A percentile compares a stretch with the other conserved stretches of the same genome.
Conservation (phyloP, 2,888 invertebrate genomes). For the Nomada lathburiana region DNA sequence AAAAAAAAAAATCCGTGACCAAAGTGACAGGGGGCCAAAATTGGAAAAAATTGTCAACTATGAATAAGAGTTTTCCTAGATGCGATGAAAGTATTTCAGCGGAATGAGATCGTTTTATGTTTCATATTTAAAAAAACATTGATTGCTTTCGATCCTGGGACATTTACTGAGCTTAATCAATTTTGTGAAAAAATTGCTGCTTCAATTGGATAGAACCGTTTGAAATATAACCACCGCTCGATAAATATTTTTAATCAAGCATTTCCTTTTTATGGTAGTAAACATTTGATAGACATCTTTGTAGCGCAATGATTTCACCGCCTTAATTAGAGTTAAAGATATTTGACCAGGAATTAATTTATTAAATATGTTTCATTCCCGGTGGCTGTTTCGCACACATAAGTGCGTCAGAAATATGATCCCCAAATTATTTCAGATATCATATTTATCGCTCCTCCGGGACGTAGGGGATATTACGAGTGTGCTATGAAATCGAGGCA, state of each 20-base stretch:
- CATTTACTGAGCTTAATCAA: neutral
- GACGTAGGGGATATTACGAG: neutral
- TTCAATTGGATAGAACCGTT: neutral
- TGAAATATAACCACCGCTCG: neutral
- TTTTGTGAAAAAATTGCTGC: neutral
- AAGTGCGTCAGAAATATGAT: neutral
- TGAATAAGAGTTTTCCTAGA: neutral
- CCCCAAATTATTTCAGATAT: neutral
- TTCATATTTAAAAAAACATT: neutral
- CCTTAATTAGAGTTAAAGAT: neutral
- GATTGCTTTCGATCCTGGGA: no score
- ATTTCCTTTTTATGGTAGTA: neutral
- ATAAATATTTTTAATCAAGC: neutral
- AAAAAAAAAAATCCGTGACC: neutral
- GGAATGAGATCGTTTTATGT: neutral
- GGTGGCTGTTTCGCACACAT: neutral
- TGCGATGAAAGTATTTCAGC: neutral
- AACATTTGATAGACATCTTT: neutral
- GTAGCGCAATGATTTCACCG: neutral
- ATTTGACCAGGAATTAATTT: neutral
- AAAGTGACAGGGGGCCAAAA: no score
- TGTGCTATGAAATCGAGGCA: constrained; percentile 28
- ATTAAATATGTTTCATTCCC: neutral
- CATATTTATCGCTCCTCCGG: constrained; percentile 4
- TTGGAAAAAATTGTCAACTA: no score